Evolutionary conservation across 2,888 invertebrate genomes (phyloP), one percentile per base, ranked within the genome.

Genomic region (Metallyticus violacea): DNA sequence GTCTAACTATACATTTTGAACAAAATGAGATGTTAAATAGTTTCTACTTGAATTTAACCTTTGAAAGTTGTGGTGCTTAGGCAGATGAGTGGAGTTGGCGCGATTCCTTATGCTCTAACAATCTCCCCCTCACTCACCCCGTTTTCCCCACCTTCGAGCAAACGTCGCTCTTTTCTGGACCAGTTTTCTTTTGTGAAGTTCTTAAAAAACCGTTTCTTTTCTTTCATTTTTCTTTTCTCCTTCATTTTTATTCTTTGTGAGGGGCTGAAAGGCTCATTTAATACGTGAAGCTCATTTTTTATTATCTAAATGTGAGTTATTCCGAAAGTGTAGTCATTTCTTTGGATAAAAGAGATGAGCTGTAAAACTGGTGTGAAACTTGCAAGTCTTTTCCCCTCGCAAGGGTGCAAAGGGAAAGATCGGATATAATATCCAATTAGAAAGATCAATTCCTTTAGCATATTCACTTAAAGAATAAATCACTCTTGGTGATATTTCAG

Each of bases 161-260:
- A 81, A 81, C 29, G 85, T 85, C 28, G 40, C 76, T 76, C 76
- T 77, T 85, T 85, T 28, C 85, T 27, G 29, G 22, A 29, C 85
- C 78, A 28, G 26, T 85, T 85, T 85, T 85, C 85, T 85, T 81
- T 85, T 85, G 40, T 62, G 40, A 62, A 62, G 40, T 62, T 62
- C 40, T 62, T 62, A 62, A 62, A 22, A 62, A 62, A 62, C 40
- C 40, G 40, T 62, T 62, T 62, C 40, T 62, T 62, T 62, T 62
- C 40, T 62, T 62, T 62, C 40, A 62, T 62, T 62, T 62, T 62
- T 62, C 40, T 62, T 62, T 62, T 15, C 40, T 62, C 9, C 40
- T 62, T 62, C 40, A 15, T 62, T 62, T 62, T 62, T 62, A 62
- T 62, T 62, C 40, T 62, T 15, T 62, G 40, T 62, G 40, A 15